Conservation (phyloP, 1,140 invertebrate species). For the Drosophila gunungcola region DNA sequence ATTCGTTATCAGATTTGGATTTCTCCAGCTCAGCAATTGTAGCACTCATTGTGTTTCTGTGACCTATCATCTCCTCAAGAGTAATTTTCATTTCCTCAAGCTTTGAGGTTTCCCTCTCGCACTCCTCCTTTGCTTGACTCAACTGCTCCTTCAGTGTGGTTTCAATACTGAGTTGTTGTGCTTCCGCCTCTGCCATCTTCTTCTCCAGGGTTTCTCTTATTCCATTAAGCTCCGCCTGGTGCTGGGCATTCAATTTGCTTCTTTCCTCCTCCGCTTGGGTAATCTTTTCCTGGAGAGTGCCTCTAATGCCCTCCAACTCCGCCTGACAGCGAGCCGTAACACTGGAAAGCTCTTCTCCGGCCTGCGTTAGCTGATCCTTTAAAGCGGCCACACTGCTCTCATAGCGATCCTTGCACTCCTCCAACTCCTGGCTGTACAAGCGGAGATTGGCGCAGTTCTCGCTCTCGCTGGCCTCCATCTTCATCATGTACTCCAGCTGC, state of each 20-base stretch:
- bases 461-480: slow-evolving; percentile 48
- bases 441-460: slow-evolving; percentile 43
- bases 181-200: slow-evolving; percentile 3
- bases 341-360: slow-evolving; percentile 1
- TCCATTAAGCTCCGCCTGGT: slow-evolving; percentile 1
- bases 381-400: slow-evolving; percentile 18
- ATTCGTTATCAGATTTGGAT: slow-evolving; percentile 2
- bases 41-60: too few relatives aligned
- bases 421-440: slow-evolving; percentile 44
- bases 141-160: slow-evolving; percentile 4
- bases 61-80: neutral
- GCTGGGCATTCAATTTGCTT: neutral
- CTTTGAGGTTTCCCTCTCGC: neutral
- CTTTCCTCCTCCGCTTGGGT: neutral
- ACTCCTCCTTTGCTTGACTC: neutral
- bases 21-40: neutral
- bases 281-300: neutral
- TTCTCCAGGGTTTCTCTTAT: neutral
- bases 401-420: slow-evolving; percentile 35
- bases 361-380: slow-evolving; percentile 11
- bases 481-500: slow-evolving; percentile 45
- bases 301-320: slow-evolving; percentile 2
- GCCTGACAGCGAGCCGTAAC: neutral
- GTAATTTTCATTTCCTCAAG: neutral
- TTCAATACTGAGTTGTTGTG: neutral